Evolutionary conservation across 2,888 invertebrate species (phyloP), one percentile per base, ranked within the genome.

Genomic region (Polydesmus complanatus): DNA sequence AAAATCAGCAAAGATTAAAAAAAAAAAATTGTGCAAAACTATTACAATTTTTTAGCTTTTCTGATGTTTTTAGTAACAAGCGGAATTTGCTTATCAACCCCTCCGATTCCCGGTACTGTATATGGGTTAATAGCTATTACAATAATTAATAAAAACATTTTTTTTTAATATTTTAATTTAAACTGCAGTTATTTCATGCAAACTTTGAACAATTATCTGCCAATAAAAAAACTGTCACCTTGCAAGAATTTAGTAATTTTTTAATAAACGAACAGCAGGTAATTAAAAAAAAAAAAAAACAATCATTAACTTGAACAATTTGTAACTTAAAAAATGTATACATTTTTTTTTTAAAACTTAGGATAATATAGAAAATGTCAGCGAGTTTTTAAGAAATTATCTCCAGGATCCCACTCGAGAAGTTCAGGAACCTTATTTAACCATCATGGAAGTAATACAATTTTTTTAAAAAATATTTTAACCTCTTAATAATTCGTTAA

Each of bases 381-480:
- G 87, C 0, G 79, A 82, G 67, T 86, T 89, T 69, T 88, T 94
- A 69, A 79, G 86, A 58, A 84, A 88, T 67, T 93, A 89, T 73
- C 70, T 78, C 14, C 76, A 74, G 63, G 93, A 94, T 74, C 84
- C 88, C 0, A 84, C 86, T 70, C 78, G 93, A 58, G 87, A 92
- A 70, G 84, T 88, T 1, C 85, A 86, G 69, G 89, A 91, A 68
- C 89, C 93, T 0, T 89, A 83, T 73, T 86, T 94, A 67, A 85
- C 85, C 0, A 77, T 85, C 21, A 76, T 81, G 11, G 94, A 92
- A 77, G 83, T 83, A n/a, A n/a, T n/a, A n/a, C 67, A 18, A 27
- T 3, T 22, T 63, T 60, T n/a, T 22, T 53, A 23, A 22, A 63
- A 26, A 48, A 25, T 58, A 47, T 60, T 47, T 11, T 21, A 18